Conservation (phyloP, 2,888 invertebrate genomes). For the Stomorhina lunata region DNA sequence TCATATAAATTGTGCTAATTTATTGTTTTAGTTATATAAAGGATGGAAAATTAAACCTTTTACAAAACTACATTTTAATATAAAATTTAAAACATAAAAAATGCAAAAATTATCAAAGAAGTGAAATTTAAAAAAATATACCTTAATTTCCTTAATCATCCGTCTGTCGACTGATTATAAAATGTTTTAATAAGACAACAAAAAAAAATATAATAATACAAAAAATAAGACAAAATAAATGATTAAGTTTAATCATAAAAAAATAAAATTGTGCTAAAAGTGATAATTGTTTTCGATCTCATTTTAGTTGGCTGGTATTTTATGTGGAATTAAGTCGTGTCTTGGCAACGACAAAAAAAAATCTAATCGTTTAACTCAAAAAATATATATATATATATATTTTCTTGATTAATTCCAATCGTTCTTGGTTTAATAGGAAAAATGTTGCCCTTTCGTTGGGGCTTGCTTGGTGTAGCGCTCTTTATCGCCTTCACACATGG, state of each 20-base stretch:
- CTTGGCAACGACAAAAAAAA: conserved; percentile 66
- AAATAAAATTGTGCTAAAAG: conserved; percentile 48
- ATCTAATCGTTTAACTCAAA: conserved; percentile 31
- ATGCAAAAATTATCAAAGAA: not conserved
- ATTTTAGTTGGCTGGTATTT: conserved; percentile 73
- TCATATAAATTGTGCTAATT: too few species aligned
- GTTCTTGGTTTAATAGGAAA: conserved; percentile 48
- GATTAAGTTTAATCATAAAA: conserved; percentile 2
- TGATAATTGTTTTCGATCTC: conserved; percentile 68
- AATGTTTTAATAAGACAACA: not conserved
- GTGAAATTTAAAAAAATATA: not conserved
- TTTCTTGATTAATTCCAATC: conserved; percentile 15
- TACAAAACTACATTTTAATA: not conserved
- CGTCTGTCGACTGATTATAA: conserved; percentile 17
- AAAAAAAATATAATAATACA: conserved; percentile 6
- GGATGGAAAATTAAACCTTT: too few species aligned
- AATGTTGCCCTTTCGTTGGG: conserved; percentile 78
- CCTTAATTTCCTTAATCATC: not conserved
- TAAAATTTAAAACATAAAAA: not conserved
- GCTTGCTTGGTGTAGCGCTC: conserved; percentile 73
- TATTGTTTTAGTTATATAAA: too few species aligned
- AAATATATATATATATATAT: too few species aligned
- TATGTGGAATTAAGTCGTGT: conserved; percentile 65
- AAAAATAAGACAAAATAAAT: conserved; percentile 9
- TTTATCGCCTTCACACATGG: conserved; percentile 73